These are phyloP conservation scores for Sebastes taczanowskii DNA, from an alignment of 2,797 vertebrate genomes.

Conservation along the genomic window DNA sequence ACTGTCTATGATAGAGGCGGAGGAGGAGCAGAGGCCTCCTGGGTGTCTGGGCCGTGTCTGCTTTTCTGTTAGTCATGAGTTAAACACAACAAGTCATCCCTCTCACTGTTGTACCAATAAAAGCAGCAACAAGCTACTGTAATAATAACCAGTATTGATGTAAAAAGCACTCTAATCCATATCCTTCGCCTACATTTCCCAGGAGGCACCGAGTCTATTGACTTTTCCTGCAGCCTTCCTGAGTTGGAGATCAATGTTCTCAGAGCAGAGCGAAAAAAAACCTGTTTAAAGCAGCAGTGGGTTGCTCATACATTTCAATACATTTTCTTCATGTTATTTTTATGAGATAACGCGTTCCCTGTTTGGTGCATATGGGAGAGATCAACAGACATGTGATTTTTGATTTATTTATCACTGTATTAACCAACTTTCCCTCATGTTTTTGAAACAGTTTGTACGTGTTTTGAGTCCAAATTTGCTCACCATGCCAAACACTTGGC, in stretches of 20 bases:
- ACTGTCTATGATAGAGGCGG: neutral
- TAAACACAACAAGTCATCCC: neutral
- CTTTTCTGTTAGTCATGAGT: neutral
- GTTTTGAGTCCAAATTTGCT: neutral
- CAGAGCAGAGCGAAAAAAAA: neutral
- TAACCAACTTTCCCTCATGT: neutral
- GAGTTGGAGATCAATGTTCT: slow-evolving; percentile 32
- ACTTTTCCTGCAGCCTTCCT: slow-evolving; percentile 28
- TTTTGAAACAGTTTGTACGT: neutral
- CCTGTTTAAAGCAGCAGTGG: neutral
- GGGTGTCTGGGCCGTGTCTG: neutral
- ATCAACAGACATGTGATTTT: neutral
- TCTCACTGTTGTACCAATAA: neutral
- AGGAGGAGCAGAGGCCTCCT: neutral
- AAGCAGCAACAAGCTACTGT: slow-evolving; percentile 17
- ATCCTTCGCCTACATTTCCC: slow-evolving; percentile 49
- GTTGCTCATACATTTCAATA: slow-evolving; percentile 2
- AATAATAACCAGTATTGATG: slow-evolving; percentile 37
- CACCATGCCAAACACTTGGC: neutral
- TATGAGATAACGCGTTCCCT: neutral
- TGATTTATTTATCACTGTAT: neutral
- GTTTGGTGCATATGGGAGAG: neutral
- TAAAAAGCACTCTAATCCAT: slow-evolving; percentile 34
- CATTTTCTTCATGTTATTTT: slow-evolving; percentile 1
- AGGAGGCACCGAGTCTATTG: slow-evolving; percentile 30